Conservation (phyloP, 2,113 vertebrate species). For the Montifringilla adamsi region DNA sequence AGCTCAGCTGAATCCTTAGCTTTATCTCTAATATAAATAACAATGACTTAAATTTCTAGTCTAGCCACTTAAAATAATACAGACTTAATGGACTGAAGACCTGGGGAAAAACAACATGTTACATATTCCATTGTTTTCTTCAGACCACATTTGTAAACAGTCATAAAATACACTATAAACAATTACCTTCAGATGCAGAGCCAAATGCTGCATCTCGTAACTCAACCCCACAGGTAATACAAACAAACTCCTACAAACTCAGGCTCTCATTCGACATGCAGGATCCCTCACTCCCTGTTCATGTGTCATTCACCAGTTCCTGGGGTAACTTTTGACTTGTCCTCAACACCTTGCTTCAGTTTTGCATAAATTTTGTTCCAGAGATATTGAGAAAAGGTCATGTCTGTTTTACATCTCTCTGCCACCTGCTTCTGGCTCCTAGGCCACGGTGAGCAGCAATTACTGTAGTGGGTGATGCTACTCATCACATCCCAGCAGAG, state of each 20-base stretch:
- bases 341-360: not conserved
- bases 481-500: not conserved
- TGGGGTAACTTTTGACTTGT: not conserved
- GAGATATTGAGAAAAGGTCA: not conserved
- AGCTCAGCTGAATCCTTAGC: not conserved
- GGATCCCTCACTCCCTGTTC: not conserved
- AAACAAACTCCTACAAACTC: not conserved
- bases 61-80: not conserved
- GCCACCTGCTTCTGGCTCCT: not conserved
- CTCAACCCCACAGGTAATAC: not conserved
- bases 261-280: not conserved
- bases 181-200: constrained; percentile 23
- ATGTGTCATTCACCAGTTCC: not conserved
- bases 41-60: constrained; percentile 17
- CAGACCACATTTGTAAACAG: constrained; percentile 10
- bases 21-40: constrained; percentile 23
- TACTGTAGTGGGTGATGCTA: not conserved
- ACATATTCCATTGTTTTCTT: constrained; percentile 3
- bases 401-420: not conserved
- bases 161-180: constrained; percentile 30
- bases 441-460: not conserved
- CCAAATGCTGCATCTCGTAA: not conserved
- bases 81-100: not conserved
- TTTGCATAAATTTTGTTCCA: not conserved
- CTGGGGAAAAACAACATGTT: not conserved